Evolutionary conservation across 2,797 vertebrate species (phyloP), one percentile per base, ranked within the genome.

Genomic region (Carapus acus): DNA sequence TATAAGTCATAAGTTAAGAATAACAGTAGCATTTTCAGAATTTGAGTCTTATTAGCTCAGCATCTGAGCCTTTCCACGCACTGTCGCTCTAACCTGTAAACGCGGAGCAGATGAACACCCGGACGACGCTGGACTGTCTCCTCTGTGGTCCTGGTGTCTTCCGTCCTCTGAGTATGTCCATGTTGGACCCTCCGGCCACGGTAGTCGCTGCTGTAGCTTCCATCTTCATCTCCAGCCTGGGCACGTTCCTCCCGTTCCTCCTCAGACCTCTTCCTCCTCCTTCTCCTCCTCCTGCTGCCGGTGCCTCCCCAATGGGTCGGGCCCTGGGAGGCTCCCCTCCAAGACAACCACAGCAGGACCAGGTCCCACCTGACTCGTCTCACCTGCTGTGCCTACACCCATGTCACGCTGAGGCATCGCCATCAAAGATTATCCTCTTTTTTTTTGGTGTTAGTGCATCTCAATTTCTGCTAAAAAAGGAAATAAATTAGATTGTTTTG

Each of bases 81-180:
- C n/a, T 27, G 24, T 4, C 24, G 4, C 12, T 54, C 77, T 80
- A 76, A 93, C 91, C 91, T 84, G 90, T 78, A 55, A 86, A 79
- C 0, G 73, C 58, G 49, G 89, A 92, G 80, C 91, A 91, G 79
- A 88, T 63, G 75, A 91, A 92, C 29, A 88, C 69, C 46, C 73
- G 39, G 62, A 91, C 77, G 3, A 82, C 78, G 38, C 73, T 90
- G 78, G 85, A 81, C 3, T 38, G 67, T 3, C 42, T 79, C 36
- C 27, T 62, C 14, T 78, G 75, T 6, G 13, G 36, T 24, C 71
- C 69, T 1, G 58, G 43, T 1, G 61, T 47, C 61, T 66, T n/a
- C n/a, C n/a, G 81, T 36, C 88, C 89, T 23, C 36, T 66, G 42
- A 91, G 79, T 13, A 83, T 0, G 2, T 74, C 81, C 44, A 76